Evolutionary conservation across 2,797 vertebrate genomes (phyloP), one percentile per base, ranked within the genome.

Genomic region (Pempheris klunzingeri): DNA sequence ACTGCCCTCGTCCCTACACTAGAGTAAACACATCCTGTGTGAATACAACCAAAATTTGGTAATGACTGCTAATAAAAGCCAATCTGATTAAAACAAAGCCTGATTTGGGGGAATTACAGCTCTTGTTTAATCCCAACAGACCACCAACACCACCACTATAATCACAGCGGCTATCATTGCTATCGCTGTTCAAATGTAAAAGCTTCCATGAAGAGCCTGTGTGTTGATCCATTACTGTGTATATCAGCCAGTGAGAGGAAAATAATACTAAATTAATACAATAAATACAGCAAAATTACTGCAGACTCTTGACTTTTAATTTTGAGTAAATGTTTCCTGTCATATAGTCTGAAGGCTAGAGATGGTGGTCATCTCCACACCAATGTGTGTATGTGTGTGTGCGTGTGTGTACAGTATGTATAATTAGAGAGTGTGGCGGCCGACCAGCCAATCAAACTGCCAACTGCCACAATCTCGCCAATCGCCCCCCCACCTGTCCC

Each of bases 361-460:
- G 62, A 44, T 1, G 10, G 18, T 65, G 39, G 46, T 65, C 53
- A 44, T 32, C 4, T 28, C 0, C 4, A 44, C 52, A 3, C 14
- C 8, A 4, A 24, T 47, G 13, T 49, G 46, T 30, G 68, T 28
- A 49, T 36, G 59, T 52, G 28, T 38, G 75, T 22, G 39, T 30
- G 50, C n/a, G 47, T 55, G 46, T 5, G 49, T 13, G 55, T 61
- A 32, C 30, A 32, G 3, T 3, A 4, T 4, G 60, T 2, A 1
- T 67, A 81, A 90, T 89, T 88, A 81, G 77, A 78, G 49, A 47
- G 26, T 20, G 2, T 11, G n/a, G 44, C 4, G 30, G 52, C 58
- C 72, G 77, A 79, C 73, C 61, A 87, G 72, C 88, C 91, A 89
- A 90, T 91, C 88, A 85, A 38, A 82, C 32, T 49, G 52, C 77